phyloP scores from a whole-genome alignment of 1,140 invertebrate genomes.

The Rhopalosiphum padi region DNA sequence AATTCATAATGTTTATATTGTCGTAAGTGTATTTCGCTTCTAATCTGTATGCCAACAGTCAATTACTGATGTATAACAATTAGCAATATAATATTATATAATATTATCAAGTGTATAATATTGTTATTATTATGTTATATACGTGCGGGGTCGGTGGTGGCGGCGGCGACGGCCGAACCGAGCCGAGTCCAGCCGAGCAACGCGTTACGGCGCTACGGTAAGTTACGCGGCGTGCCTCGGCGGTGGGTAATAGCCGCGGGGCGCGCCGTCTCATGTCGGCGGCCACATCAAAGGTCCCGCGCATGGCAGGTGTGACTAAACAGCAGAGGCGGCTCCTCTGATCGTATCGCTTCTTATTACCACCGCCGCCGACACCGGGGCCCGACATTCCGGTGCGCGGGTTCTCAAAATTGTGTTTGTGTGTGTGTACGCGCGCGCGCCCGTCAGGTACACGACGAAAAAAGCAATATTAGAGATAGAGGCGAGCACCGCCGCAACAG shows the following conservation, averaged over 20 bases:
- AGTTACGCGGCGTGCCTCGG: conserved; percentile 58
- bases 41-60: too few relatives aligned
- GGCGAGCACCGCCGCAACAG: not conserved
- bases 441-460: not conserved
- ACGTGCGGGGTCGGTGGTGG: not conserved
- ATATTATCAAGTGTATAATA: not conserved
- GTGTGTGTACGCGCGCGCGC: not conserved
- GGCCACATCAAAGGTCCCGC: conserved; percentile 59
- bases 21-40: too few relatives aligned
- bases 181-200: not conserved
- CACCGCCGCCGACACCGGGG: conserved; percentile 15
- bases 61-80: too few relatives aligned
- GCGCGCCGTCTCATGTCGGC: conserved; percentile 55
- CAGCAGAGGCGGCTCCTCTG: conserved; percentile 59
- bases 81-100: too few relatives aligned
- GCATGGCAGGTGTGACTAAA: conserved; percentile 60
- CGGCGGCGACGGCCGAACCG: not conserved
- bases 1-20: too few relatives aligned
- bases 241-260: conserved; percentile 58
- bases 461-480: not conserved
- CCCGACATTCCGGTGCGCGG: conserved; percentile 50
- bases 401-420: conserved; percentile 41
- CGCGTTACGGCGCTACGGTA: conserved; percentile 58
- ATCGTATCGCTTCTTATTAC: conserved; percentile 59
- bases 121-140: not conserved